These are phyloP conservation scores for Macaria notata DNA, from an alignment of 2,888 invertebrate species.

Conservation along the genomic window DNA sequence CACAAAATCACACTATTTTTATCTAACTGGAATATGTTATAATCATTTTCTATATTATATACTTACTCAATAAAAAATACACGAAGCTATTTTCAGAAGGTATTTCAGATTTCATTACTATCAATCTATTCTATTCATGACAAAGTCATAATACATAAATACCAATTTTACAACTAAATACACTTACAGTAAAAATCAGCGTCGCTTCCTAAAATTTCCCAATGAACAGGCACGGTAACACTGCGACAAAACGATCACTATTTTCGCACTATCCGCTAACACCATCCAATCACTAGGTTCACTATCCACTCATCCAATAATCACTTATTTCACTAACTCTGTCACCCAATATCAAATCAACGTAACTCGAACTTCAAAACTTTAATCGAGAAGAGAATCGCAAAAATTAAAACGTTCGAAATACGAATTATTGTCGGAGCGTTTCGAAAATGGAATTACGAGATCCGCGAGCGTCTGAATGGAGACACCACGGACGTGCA, in stretches of 20 bases:
- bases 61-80: too few species aligned
- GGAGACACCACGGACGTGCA: conserved; percentile 36
- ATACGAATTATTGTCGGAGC: conserved; percentile 10
- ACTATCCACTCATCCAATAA: conserved; percentile 30
- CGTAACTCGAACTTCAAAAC: background rate
- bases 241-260: conserved; percentile 6
- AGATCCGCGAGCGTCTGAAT: conserved; percentile 23
- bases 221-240: conserved; percentile 3
- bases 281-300: conserved; percentile 30
- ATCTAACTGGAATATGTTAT: too few species aligned
- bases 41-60: too few species aligned
- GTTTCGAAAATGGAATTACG: conserved; percentile 17
- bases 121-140: background rate
- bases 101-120: background rate
- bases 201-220: conserved; percentile 7
- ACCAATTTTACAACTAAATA: background rate
- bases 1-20: too few species aligned
- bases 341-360: conserved; percentile 6
- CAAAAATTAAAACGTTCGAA: conserved; percentile 5
- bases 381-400: background rate
- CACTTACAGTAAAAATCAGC: conserved; percentile 4
- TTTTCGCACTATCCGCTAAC: conserved; percentile 25
- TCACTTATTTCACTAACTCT: conserved; percentile 19
- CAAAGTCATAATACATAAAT: background rate
- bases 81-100: too few species aligned